Conservation (phyloP, 2,797 vertebrate genomes). For the Poecile montanus region DNA sequence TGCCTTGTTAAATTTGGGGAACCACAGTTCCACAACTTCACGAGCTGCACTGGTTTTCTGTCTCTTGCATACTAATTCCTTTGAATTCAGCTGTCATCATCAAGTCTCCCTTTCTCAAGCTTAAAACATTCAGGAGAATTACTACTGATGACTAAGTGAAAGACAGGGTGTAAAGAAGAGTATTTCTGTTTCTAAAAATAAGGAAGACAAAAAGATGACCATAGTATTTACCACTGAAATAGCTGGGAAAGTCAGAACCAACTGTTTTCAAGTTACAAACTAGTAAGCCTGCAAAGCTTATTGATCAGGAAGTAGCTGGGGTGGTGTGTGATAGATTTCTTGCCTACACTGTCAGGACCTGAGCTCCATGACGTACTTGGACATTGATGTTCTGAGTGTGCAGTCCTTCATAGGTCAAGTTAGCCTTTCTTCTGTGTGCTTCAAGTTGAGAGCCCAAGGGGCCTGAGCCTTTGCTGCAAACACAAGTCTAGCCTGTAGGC, state of each 20-base stretch:
- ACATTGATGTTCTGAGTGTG: not conserved
- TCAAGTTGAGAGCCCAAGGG: not conserved
- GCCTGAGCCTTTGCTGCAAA: not conserved
- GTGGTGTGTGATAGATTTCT: not conserved
- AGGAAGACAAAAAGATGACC: not conserved
- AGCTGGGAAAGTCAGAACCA: not conserved
- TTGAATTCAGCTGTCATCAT: not conserved
- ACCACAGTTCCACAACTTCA: not conserved
- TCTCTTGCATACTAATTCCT: not conserved
- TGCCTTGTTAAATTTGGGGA: not conserved
- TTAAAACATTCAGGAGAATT: not conserved
- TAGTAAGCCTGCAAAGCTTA: not conserved
- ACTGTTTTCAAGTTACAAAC: not conserved
- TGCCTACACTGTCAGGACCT: not conserved
- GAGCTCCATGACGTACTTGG: not conserved
- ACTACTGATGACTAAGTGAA: not conserved
- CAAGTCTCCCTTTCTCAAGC: not conserved
- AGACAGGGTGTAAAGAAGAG: not conserved
- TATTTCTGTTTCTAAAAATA: not conserved
- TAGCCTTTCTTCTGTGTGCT: not conserved
- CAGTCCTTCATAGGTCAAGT: accelerated
- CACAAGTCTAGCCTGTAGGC: not conserved
- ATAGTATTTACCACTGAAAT: not conserved
- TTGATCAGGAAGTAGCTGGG: not conserved
- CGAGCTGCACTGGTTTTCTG: not conserved